A percentile compares a stretch with the other conserved stretches of the same genome.
These are phyloP conservation scores for Stenichneumon culpator DNA, from an alignment of 2,888 invertebrate species.

Conservation along the genomic window DNA sequence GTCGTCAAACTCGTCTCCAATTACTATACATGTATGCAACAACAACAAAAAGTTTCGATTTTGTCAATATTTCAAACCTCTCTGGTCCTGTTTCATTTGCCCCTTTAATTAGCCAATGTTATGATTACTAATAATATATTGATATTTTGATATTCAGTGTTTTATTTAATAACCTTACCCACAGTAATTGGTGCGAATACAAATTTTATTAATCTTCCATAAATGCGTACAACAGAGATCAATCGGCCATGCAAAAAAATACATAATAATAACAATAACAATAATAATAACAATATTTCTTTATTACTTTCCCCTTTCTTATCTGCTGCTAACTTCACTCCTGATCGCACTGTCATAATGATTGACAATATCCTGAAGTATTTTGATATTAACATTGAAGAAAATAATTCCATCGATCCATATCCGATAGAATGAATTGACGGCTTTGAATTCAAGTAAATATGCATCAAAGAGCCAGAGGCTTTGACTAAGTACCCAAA, in stretches of 20 bases:
- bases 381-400: conserved; percentile 92
- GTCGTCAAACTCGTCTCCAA: too few relatives aligned
- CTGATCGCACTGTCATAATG: conserved; percentile 62
- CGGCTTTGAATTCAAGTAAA: conserved; percentile 94
- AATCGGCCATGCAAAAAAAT: not conserved
- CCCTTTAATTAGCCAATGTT: too few relatives aligned
- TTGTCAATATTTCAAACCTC: too few relatives aligned
- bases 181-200: not conserved
- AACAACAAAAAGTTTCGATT: too few relatives aligned
- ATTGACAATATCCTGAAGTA: conserved; percentile 87
- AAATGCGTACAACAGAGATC: not conserved
- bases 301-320: not conserved
- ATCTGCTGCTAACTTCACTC: not conserved
- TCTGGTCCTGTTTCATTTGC: too few relatives aligned
- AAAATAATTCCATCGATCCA: conserved; percentile 95
- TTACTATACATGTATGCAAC: too few relatives aligned
- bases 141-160: not conserved
- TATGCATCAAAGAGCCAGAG: conserved; percentile 97
- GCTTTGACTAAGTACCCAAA: conserved; percentile 92
- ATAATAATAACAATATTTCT: not conserved
- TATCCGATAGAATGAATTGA: conserved; percentile 93
- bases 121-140: too few relatives aligned
- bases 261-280: not conserved
- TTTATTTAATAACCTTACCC: not conserved
- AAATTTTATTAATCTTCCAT: not conserved